Evolutionary conservation across 92 coral and sea anemone genomes (phyloP), one percentile per base, ranked within the genome.

Genomic region (Virgularia gustaviana): DNA sequence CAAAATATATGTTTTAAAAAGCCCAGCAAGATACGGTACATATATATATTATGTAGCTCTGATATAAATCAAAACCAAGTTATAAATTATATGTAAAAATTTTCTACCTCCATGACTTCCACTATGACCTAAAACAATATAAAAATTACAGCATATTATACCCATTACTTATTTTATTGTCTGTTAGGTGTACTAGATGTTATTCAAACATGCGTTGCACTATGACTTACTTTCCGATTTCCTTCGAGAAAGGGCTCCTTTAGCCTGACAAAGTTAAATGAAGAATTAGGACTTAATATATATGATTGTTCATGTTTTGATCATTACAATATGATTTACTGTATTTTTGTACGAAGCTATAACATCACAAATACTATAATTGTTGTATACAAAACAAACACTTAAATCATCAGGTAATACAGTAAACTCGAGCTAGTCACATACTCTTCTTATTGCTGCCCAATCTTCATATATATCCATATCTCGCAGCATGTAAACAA

Each of bases 401-500:
- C n/a, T n/a, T n/a, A n/a, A n/a, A n/a, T n/a, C n/a, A n/a, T n/a
- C n/a, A 4, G 16, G 55, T 3, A 47, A 16, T 47, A 13, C 12
- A 25, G 33, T 2, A 25, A 22, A 3, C 27, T 36, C 28, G 18
- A 32, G 1, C 11, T 9, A n/a, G 24, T n/a, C 20, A 47, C 74
- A 36, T 75, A 92, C 98, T 81, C 88, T 94, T 61, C 99, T 87
- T 10, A 94, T 94, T 13, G 99, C 99, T 25, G 99, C 99, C 99
- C 99, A 94, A 86, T 94, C 99, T 80, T 94, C 99, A 42, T 89
- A 83, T 24, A 94, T 94, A 73, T 94, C 99, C 99, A 94, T 94
- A 67, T 94, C 99, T 78, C 87, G 83, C 18, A 94, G 75, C 99
- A 94, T 94, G 80, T 94, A 94, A 25, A 94, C 99, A 89, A 94